phyloP scores from a whole-genome alignment of 2,888 invertebrate genomes.

The Ryuthela nishihirai region DNA sequence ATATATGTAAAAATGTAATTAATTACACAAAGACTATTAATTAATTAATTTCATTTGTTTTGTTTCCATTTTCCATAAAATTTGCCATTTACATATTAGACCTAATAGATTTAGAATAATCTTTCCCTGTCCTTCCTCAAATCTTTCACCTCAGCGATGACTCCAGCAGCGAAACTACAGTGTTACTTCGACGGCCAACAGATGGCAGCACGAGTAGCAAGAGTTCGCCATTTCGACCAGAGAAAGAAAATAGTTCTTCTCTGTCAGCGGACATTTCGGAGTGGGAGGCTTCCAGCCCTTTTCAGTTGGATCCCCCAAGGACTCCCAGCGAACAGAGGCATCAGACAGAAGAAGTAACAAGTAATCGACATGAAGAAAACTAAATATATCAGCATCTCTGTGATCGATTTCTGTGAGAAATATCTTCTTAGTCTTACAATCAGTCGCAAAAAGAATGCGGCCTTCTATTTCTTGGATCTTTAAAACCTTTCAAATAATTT shows the following conservation, averaged over 20 bases:
- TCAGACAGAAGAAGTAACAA: too few relatives aligned
- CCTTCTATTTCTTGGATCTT: slow-evolving; percentile 6
- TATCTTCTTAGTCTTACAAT: slow-evolving; percentile 18
- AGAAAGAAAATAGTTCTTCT: not conserved
- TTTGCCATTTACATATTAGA: not conserved
- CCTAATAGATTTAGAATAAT: not conserved
- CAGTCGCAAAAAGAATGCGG: slow-evolving; percentile 11
- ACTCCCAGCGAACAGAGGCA: too few relatives aligned
- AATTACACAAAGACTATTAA: too few relatives aligned
- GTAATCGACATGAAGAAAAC: too few relatives aligned
- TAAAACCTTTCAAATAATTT: slow-evolving; percentile 2
- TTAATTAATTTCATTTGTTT: not conserved
- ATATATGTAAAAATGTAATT: too few relatives aligned
- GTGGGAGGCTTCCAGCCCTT: slow-evolving; percentile 29
- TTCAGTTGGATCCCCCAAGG: too few relatives aligned
- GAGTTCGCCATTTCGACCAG: slow-evolving; percentile 5
- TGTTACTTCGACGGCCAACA: slow-evolving; percentile 9
- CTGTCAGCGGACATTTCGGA: slow-evolving; percentile 26
- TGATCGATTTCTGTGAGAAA: slow-evolving; percentile 13
- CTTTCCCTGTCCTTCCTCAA: slow-evolving; percentile 5
- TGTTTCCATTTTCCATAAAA: not conserved
- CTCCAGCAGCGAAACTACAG: slow-evolving; percentile 30
- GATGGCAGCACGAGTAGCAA: slow-evolving; percentile 11
- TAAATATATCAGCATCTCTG: slow-evolving; percentile 6
- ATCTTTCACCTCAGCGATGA: slow-evolving; percentile 21